Evolutionary conservation across 2,888 invertebrate genomes (phyloP).

Genomic region (Agriopis aurantiaria): DNA sequence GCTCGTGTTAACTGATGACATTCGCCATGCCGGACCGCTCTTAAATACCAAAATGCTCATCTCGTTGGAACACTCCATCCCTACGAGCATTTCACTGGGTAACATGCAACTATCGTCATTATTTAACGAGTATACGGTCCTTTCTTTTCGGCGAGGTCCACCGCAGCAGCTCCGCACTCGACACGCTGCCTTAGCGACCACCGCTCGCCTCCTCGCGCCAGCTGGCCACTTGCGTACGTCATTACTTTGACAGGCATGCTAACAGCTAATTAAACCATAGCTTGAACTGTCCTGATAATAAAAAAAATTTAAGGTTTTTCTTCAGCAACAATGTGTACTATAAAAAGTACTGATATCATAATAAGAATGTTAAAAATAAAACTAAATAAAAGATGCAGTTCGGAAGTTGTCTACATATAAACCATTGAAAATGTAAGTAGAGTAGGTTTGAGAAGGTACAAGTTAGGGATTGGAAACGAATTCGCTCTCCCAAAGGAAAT

Average conservation of each 20-base stretch:
- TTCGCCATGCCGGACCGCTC: slow-evolving; percentile 81
- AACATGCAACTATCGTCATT: slow-evolving; percentile 83
- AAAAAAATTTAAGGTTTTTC: neutral
- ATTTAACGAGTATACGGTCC: slow-evolving; percentile 82
- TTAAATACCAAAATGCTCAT: slow-evolving; percentile 85
- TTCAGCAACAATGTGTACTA: neutral
- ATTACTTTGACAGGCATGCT: slow-evolving; percentile 46
- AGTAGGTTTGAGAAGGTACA: too few species aligned
- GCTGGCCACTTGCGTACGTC: slow-evolving; percentile 40
- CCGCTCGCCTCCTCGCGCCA: slow-evolving; percentile 62
- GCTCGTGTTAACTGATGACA: slow-evolving; percentile 84
- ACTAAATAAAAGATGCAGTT: too few species aligned
- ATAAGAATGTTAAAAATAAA: too few species aligned
- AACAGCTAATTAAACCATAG: neutral
- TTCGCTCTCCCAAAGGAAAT: too few species aligned
- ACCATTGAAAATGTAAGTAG: too few species aligned
- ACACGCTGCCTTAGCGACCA: slow-evolving; percentile 73
- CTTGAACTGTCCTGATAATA: neutral
- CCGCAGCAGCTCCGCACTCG: slow-evolving; percentile 68
- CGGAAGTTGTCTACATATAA: too few species aligned
- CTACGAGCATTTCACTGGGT: slow-evolving; percentile 84
- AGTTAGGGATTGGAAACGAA: too few species aligned
- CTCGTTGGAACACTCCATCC: slow-evolving; percentile 84
- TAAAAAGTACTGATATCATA: neutral
- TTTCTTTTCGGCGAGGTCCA: slow-evolving; percentile 82